Conservation (phyloP, 2,797 vertebrate species). For the Limosa lapponica region DNA sequence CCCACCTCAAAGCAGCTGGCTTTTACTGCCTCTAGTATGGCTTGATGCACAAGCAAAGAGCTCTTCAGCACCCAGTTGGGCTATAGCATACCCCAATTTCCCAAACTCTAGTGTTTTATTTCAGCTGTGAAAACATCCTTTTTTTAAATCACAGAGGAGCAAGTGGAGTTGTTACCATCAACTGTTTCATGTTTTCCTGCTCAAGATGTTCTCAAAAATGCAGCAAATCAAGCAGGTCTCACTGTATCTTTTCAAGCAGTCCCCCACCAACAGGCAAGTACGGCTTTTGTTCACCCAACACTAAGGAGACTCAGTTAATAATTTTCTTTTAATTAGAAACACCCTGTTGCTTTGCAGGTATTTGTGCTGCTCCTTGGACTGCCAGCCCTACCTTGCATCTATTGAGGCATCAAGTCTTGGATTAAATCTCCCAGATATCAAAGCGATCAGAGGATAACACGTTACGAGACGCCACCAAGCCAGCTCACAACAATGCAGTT, state of each 20-base stretch:
- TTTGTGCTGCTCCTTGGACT: neutral
- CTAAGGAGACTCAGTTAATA: neutral
- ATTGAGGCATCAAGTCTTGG: neutral
- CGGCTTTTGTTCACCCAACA: neutral
- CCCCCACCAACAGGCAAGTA: neutral
- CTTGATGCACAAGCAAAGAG: neutral
- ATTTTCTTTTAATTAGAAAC: neutral
- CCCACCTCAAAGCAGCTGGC: neutral
- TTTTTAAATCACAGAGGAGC: neutral
- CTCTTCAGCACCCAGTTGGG: neutral
- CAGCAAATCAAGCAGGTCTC: neutral
- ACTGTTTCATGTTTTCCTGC: neutral
- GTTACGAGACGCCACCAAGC: neutral
- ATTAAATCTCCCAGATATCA: neutral
- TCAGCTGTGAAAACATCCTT: neutral
- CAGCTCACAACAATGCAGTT: neutral
- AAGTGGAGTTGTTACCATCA: neutral
- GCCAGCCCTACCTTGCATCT: neutral
- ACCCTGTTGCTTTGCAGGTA: neutral
- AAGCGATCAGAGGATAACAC: neutral
- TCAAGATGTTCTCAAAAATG: neutral
- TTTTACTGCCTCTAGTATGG: neutral
- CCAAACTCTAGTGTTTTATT: neutral
- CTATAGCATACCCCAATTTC: fast-evolving
- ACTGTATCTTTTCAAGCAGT: neutral